Percentiles rank a stretch among this genome's conserved stretches.
Conservation (phyloP, 2,888 invertebrate species). For the Deilephila elpenor region DNA sequence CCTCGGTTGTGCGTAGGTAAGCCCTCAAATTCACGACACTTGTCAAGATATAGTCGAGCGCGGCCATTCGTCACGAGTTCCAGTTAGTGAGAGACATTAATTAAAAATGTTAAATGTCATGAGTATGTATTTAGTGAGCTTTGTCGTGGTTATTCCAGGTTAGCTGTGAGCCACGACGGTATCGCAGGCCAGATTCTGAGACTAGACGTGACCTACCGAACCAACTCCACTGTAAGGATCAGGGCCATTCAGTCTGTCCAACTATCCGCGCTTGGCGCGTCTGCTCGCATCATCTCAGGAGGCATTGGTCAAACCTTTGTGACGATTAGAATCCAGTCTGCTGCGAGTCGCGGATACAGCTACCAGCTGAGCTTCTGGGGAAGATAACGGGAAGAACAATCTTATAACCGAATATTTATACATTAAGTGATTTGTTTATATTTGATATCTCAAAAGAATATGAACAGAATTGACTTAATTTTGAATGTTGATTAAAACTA, state of each 20-base stretch:
- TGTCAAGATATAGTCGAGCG: no score
- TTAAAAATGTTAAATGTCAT: no score
- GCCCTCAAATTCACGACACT: no score
- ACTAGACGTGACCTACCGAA: slow-evolving; percentile 65
- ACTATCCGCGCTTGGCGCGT: slow-evolving; percentile 60
- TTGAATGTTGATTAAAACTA: no score
- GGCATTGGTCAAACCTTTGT: slow-evolving; percentile 59
- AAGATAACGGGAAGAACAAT: slow-evolving; percentile 42
- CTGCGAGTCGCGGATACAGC: slow-evolving; percentile 65
- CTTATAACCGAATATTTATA: no score
- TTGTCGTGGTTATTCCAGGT: slow-evolving; percentile 44
- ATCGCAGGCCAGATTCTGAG: slow-evolving; percentile 59
- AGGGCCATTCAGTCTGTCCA: slow-evolving; percentile 60
- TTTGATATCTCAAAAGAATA: no score
- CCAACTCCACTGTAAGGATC: slow-evolving; percentile 58
- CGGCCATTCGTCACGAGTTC: no score
- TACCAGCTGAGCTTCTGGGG: slow-evolving; percentile 69
- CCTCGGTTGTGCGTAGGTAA: background rate
- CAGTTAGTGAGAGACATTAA: no score
- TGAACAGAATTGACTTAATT: no score
- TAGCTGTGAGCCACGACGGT: slow-evolving; percentile 51
- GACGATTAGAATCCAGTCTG: slow-evolving; percentile 61
- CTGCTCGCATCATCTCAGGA: slow-evolving; percentile 53
- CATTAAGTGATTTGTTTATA: no score
- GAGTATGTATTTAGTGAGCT: no score